Evolutionary conservation across 2,113 vertebrate species (phyloP).

Genomic region (Sarotherodon lohbergeri): DNA sequence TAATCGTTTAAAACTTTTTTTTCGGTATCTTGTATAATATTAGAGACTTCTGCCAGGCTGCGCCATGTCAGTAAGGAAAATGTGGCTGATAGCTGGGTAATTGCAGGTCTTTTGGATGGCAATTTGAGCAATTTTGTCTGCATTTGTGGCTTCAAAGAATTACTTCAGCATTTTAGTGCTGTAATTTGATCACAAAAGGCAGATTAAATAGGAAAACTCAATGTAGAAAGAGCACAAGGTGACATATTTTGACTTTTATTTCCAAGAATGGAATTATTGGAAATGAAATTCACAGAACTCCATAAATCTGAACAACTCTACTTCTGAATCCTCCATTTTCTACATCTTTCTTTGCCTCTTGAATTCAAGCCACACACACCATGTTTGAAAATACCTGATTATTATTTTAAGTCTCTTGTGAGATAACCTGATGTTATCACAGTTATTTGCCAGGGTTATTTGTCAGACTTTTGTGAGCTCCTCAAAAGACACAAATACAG

Average conservation of each 20-base stretch:
- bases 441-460: slow-evolving; percentile 1
- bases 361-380: fast-evolving
- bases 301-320: neutral
- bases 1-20: neutral
- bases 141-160: neutral
- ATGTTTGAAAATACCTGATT: neutral
- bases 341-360: neutral
- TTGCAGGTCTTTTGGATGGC: neutral
- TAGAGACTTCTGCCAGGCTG: neutral
- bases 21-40: neutral
- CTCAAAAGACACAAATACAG: neutral
- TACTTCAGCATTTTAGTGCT: neutral
- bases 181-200: neutral
- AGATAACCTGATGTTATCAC: neutral
- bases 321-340: neutral
- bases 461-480: neutral
- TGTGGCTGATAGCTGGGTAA: neutral
- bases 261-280: neutral
- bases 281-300: neutral
- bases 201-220: neutral
- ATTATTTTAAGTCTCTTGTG: neutral
- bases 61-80: neutral
- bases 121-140: neutral
- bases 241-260: neutral
- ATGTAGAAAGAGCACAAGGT: neutral